Percentiles rank a stretch among this genome's conserved stretches.
Evolutionary conservation across 2,888 invertebrate species (phyloP).

Genomic region (Epinotia nisella): DNA sequence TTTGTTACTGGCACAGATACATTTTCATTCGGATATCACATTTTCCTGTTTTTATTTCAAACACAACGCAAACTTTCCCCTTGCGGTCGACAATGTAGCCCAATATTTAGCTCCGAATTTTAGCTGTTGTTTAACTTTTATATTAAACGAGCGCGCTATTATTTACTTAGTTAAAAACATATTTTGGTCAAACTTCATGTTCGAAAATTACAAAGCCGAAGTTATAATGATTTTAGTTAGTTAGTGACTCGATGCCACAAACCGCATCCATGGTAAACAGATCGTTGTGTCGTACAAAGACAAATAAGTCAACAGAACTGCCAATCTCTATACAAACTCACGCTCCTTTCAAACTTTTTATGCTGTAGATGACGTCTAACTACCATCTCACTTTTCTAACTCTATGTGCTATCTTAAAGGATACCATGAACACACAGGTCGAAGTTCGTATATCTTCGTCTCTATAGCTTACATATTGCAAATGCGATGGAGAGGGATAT

Average conservation of each 20-base stretch:
- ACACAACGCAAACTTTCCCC: slow-evolving; percentile 18
- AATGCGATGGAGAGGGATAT: too few species aligned
- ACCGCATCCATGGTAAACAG: slow-evolving; percentile 13
- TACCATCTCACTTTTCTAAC: too few species aligned
- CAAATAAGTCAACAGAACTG: background rate
- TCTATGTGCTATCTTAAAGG: too few species aligned
- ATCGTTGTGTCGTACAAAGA: slow-evolving; percentile 2
- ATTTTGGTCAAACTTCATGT: slow-evolving; percentile 32
- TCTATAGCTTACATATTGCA: too few species aligned
- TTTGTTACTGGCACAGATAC: too few species aligned
- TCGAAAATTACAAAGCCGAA: slow-evolving; percentile 30
- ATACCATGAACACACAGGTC: too few species aligned
- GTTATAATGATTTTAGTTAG: slow-evolving; percentile 9
- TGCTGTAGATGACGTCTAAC: too few species aligned
- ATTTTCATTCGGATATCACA: background rate
- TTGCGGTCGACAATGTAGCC: slow-evolving; percentile 18
- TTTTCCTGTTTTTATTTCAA: background rate
- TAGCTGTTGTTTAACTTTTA: slow-evolving; percentile 39
- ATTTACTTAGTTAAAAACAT: slow-evolving; percentile 41
- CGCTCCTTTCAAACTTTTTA: too few species aligned
- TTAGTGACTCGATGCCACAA: slow-evolving; percentile 3
- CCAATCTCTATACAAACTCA: too few species aligned
- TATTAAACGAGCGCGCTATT: slow-evolving; percentile 36
- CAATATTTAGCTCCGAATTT: slow-evolving; percentile 38
- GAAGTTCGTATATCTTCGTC: too few species aligned